A percentile compares a stretch with the other conserved stretches of the same genome.
Conservation (phyloP, 2,888 invertebrate genomes). For the Drosophila conformis region DNA sequence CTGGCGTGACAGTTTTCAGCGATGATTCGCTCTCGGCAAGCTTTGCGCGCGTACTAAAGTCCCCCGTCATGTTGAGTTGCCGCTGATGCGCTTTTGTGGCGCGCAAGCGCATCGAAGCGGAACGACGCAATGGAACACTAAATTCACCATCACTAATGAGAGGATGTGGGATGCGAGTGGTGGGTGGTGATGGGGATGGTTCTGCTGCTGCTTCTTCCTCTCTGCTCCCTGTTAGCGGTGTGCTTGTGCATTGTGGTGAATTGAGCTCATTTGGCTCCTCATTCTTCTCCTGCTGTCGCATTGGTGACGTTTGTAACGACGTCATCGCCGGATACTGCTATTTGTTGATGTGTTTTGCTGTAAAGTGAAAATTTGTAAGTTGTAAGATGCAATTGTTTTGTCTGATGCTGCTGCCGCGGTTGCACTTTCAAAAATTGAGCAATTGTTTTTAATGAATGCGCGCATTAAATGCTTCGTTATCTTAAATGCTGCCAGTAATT, state of each 20-base stretch:
- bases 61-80: constrained; percentile 40
- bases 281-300: constrained; percentile 19
- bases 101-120: constrained; percentile 89
- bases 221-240: constrained; percentile 1
- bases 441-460: constrained; percentile 71
- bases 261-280: constrained; percentile 13
- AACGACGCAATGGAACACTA: constrained; percentile 86
- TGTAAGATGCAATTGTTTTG: constrained; percentile 41
- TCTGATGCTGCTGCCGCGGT: background rate
- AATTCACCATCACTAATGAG: constrained; percentile 26
- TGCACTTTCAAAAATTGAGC: constrained; percentile 72
- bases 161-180: constrained; percentile 74
- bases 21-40: constrained; percentile 60
- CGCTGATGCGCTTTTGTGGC: constrained; percentile 84
- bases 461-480: constrained; percentile 73
- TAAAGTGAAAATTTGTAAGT: constrained; percentile 46
- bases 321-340: constrained; percentile 40
- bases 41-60: constrained; percentile 72
- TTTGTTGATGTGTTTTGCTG: constrained; percentile 20
- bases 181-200: constrained; percentile 38
- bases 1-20: constrained; percentile 13
- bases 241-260: constrained; percentile 14
- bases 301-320: constrained; percentile 56
- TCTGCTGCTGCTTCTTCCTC: constrained; percentile 7
- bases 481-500: constrained; percentile 68